Conservation (phyloP, 2,888 invertebrate genomes). For the Mystacides longicornis region DNA sequence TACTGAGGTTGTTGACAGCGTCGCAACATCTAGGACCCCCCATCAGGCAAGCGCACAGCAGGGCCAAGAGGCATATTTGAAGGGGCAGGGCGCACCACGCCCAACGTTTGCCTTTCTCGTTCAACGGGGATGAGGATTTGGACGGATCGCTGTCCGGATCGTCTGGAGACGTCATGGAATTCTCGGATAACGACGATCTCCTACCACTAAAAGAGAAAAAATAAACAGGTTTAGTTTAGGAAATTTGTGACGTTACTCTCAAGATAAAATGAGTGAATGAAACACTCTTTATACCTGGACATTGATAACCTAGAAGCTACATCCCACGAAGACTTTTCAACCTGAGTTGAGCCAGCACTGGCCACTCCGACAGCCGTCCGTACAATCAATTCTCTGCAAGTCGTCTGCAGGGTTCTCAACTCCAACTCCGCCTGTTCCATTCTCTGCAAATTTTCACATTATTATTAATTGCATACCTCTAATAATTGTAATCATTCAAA, state of each 20-base stretch:
- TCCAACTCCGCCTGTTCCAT: constrained; percentile 62
- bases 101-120: constrained; percentile 52
- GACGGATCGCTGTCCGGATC: constrained; percentile 18
- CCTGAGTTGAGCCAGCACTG: constrained; percentile 1
- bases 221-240: neutral
- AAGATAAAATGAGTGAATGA: neutral
- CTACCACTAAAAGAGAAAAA: neutral
- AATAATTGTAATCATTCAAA: too few species aligned
- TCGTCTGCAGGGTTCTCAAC: constrained; percentile 56
- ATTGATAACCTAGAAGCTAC: constrained; percentile 13
- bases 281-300: constrained; percentile 9
- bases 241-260: neutral
- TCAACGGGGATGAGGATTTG: constrained; percentile 44
- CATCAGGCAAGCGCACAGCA: constrained; percentile 66
- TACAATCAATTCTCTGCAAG: constrained; percentile 53
- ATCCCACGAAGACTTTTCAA: constrained; percentile 8
- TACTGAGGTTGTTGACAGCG: constrained; percentile 65
- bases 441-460: constrained; percentile 42
- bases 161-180: constrained; percentile 15
- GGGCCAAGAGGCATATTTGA: constrained; percentile 64
- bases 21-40: constrained; percentile 75
- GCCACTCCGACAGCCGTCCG: constrained; percentile 33
- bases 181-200: neutral
- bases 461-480: too few species aligned
- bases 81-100: constrained; percentile 72